These are phyloP conservation scores for Lycophotia porphyrea DNA, from an alignment of 2,888 invertebrate genomes.

Conservation along the genomic window DNA sequence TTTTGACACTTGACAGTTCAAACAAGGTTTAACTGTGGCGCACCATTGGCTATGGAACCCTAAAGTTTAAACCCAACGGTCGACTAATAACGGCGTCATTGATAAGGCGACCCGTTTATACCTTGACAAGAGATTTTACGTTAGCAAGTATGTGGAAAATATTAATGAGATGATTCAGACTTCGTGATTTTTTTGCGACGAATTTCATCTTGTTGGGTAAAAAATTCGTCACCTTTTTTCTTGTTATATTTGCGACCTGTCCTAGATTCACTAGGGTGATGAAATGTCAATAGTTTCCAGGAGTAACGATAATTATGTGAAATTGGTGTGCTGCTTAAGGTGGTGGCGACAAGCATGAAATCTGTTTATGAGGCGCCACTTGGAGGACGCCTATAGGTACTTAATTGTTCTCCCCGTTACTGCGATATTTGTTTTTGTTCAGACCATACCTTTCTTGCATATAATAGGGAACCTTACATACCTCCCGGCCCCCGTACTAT, in stretches of 20 bases:
- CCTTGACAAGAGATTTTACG: conserved; percentile 23
- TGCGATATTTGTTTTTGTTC: too few relatives aligned
- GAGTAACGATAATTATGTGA: not conserved
- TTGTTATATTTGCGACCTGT: not conserved
- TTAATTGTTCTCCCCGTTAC: too few relatives aligned
- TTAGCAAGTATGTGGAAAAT: conserved; percentile 12
- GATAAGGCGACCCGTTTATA: conserved; percentile 41
- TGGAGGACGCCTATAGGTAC: too few relatives aligned
- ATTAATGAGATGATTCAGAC: conserved; percentile 49
- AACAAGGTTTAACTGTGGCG: too few relatives aligned
- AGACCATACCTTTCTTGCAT: too few relatives aligned
- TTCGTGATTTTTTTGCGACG: not conserved
- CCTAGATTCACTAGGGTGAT: not conserved
- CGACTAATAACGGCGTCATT: conserved; percentile 55
- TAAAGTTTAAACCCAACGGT: conserved; percentile 58
- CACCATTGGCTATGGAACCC: conserved; percentile 49
- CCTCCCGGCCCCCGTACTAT: too few relatives aligned
- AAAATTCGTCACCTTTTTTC: conserved; percentile 20
- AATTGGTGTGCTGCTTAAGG: not conserved
- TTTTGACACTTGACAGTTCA: too few relatives aligned
- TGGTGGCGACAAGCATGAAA: too few relatives aligned
- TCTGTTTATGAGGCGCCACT: not conserved
- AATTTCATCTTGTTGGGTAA: conserved; percentile 1
- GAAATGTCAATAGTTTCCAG: conserved; percentile 8
- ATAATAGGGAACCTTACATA: too few relatives aligned